Conservation (phyloP, 2,113 vertebrate genomes). For the Lepus americanus region DNA sequence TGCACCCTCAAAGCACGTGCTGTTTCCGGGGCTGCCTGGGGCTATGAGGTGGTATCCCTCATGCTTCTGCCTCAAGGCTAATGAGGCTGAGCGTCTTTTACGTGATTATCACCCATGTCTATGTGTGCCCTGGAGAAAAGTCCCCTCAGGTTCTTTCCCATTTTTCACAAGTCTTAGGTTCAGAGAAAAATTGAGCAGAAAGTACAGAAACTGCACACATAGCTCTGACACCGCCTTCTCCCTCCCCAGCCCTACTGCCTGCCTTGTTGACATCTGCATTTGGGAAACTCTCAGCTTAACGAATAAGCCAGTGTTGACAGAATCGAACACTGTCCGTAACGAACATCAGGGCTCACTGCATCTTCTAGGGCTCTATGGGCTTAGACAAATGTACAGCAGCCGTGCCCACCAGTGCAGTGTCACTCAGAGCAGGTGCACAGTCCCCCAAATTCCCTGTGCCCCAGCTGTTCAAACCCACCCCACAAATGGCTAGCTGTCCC, state of each 20-base stretch:
- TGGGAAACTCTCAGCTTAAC: background rate
- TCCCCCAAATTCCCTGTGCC: background rate
- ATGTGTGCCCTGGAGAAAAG: background rate
- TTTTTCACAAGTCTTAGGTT: background rate
- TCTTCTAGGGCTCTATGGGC: background rate
- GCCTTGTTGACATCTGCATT: background rate
- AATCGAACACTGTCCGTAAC: background rate
- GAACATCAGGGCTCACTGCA: background rate
- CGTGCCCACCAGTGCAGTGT: background rate
- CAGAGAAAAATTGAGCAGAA: background rate
- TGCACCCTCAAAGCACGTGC: background rate
- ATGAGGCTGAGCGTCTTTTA: background rate
- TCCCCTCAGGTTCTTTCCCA: background rate
- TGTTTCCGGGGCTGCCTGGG: background rate
- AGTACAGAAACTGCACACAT: background rate
- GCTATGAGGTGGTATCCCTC: background rate
- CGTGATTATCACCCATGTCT: background rate
- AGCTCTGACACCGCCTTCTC: background rate
- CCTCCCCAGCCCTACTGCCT: background rate
- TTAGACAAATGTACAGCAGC: background rate
- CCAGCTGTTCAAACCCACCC: too few relatives aligned
- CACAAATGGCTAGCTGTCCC: too few relatives aligned
- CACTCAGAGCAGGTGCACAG: background rate
- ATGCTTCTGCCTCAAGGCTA: background rate
- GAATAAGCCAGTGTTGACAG: background rate